Conservation (phyloP, 2,797 vertebrate genomes). For the Knipowitschia caucasica region DNA sequence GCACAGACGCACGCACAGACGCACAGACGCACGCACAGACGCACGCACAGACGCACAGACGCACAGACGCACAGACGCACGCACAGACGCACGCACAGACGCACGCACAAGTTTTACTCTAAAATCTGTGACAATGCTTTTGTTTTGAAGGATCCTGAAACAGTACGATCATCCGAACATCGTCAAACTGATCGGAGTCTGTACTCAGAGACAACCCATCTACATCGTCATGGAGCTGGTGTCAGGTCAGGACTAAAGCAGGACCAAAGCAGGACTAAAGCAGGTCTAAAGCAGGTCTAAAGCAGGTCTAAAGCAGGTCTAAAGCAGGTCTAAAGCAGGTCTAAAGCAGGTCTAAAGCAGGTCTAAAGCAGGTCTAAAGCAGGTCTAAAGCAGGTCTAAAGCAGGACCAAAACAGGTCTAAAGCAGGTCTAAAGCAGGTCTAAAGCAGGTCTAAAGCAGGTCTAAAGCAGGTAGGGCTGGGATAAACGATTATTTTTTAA, state of each 20-base stretch:
- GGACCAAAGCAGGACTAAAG: background rate
- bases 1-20: background rate
- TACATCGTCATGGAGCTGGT: constrained; percentile 98
- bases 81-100: background rate
- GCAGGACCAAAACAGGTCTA: too few relatives aligned
- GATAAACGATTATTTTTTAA: too few relatives aligned
- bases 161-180: constrained; percentile 97
- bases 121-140: constrained; percentile 28
- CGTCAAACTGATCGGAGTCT: constrained; percentile 95
- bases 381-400: too few relatives aligned
- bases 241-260: constrained; percentile 78
- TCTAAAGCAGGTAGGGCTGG: too few relatives aligned
- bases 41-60: constrained; percentile 91
- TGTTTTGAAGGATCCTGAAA: constrained; percentile 87
- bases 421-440: too few relatives aligned
- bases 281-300: constrained; percentile 8
- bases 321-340: background rate
- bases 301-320: background rate
- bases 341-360: background rate
- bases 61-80: background rate
- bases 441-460: too few relatives aligned
- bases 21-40: too few relatives aligned
- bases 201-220: constrained; percentile 94
- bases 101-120: background rate
- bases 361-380: too few relatives aligned